These are phyloP conservation scores for Proales similis DNA, from an alignment of 1,140 invertebrate species.

Conservation along the genomic window DNA sequence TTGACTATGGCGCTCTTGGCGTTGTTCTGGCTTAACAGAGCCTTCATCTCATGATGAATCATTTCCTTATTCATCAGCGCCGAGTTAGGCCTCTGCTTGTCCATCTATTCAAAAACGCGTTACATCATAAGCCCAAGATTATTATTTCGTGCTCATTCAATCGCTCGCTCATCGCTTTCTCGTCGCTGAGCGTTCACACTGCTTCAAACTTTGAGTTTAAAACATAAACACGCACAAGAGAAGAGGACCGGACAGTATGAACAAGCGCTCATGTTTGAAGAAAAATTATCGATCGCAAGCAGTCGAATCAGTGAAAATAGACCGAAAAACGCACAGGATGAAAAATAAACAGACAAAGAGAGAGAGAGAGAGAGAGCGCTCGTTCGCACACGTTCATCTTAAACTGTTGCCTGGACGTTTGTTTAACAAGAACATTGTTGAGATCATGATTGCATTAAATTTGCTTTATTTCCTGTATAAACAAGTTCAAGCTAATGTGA, in stretches of 20 bases:
- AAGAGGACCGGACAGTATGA: background rate
- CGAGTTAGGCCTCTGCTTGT: too few species aligned
- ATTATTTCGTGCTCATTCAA: background rate
- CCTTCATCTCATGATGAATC: too few species aligned
- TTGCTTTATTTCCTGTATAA: too few species aligned
- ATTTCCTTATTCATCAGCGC: too few species aligned
- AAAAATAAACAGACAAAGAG: background rate
- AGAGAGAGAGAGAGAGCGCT: slow-evolving; percentile 2
- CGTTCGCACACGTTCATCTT: too few species aligned
- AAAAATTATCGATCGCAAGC: background rate
- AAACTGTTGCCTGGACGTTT: too few species aligned
- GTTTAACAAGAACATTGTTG: too few species aligned
- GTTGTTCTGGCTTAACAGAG: too few species aligned
- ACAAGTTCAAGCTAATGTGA: too few species aligned
- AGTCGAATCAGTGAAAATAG: background rate
- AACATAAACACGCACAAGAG: background rate
- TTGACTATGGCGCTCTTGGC: too few species aligned
- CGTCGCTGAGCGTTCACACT: background rate
- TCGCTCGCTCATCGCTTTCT: background rate
- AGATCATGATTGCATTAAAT: too few species aligned
- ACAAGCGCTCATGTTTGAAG: background rate
- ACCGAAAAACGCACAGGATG: background rate
- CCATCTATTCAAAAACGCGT: background rate
- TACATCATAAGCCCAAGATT: background rate
- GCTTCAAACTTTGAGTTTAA: background rate